Base-by-base conservation (phyloP, 2,888 invertebrate genomes). In the Tenthredo scrophulariae region DNA sequence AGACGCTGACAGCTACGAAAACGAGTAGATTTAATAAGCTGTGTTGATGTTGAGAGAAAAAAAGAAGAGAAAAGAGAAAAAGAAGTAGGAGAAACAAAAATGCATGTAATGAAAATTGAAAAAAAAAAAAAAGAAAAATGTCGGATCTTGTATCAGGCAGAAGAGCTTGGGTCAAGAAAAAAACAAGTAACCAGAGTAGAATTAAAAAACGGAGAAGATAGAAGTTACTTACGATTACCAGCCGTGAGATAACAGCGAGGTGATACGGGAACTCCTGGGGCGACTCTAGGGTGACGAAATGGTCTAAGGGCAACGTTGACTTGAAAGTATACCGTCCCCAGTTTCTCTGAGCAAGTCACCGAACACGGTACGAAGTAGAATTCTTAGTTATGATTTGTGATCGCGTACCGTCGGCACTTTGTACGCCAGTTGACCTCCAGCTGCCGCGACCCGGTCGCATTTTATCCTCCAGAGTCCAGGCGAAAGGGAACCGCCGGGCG, bases 381-480 rank as follows among this genome's bases (percentile, higher is more conserved):
- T 80, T 80, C 58, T 58, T 33, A 80, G 70, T 67, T 84, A 84
- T 84, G 84, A 84, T 84, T 84, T 84, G 84, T 84, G 84, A 85
- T 85, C 79, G 82, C 82, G 40, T 67, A 80, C 85, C 86, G 84
- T 84, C 86, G 87, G 88, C 87, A 86, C 88, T 89, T 89, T 86
- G 87, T 86, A 86, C 86, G 86, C 87, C 86, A 86, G 87, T 85
- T 84, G 86, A 88, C 83, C 83, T 86, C 88, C 84, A 54, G 84
- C 86, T 86, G 85, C 33, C 33, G 79, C 29, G 80, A 72, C 83
- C 77, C 26, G 75, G 84, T 87, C 84, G 62, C 58, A 85, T 79
- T 85, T 86, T 86, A 79, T 85, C 75, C 72, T 77, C 77, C 77
- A 33, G 13, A 33, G 67, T 58, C 29, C 37, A 18, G 62, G 80